A percentile compares a stretch with the other conserved stretches of the same genome.
Evolutionary conservation across 2,113 vertebrate genomes (phyloP).

Genomic region (Aramus guarauna): DNA sequence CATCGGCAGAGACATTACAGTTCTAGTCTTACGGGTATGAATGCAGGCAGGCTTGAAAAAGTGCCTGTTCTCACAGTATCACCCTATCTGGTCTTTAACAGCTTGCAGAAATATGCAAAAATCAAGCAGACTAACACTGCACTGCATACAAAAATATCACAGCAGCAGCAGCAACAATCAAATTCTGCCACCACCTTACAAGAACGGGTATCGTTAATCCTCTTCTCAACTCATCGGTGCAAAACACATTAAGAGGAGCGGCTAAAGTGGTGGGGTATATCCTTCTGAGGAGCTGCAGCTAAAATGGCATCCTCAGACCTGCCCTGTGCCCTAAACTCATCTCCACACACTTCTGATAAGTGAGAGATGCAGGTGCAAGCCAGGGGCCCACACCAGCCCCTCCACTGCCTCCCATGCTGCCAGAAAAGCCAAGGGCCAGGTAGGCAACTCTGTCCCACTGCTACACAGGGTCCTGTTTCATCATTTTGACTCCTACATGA

Average conservation of each 20-base stretch:
- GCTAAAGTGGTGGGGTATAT: not conserved
- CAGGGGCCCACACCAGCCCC: not conserved
- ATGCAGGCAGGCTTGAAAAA: not conserved
- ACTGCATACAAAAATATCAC: not conserved
- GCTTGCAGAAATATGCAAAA: not conserved
- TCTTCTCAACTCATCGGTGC: not conserved
- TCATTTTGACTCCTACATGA: not conserved
- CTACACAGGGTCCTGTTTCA: not conserved
- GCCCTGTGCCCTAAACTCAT: not conserved
- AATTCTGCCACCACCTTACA: not conserved
- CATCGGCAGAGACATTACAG: not conserved
- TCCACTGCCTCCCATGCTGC: not conserved
- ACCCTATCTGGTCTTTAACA: not conserved
- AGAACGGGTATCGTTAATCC: not conserved
- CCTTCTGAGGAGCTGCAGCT: not conserved
- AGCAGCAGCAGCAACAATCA: not conserved
- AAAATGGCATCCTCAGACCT: not conserved
- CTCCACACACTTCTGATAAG: not conserved
- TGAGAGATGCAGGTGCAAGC: rapidly evolving
- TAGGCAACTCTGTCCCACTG: not conserved
- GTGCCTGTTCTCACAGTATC: not conserved
- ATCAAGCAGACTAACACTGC: not conserved
- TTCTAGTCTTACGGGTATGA: not conserved
- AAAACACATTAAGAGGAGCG: not conserved
- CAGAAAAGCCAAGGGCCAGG: not conserved